Conservation (phyloP, 1,140 invertebrate species). For the Cotesia vestalis region DNA sequence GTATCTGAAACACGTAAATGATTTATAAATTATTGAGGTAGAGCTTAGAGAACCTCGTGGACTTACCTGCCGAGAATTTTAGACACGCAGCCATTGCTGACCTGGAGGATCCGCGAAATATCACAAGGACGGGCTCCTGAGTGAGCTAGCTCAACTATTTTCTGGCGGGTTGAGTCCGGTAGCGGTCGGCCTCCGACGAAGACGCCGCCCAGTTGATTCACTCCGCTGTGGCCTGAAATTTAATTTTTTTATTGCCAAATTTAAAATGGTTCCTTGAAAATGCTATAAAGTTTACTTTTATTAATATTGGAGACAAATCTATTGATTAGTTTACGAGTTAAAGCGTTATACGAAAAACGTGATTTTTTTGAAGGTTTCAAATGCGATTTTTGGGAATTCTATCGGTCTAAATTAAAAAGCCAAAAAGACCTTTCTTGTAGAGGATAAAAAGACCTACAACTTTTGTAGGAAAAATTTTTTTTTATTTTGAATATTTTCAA, state of each 20-base stretch:
- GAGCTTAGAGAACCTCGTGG: conserved; percentile 13
- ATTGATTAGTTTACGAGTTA: not conserved
- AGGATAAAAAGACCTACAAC: too few species aligned
- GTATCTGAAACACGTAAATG: conserved; percentile 76
- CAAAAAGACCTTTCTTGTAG: too few species aligned
- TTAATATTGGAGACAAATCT: too few species aligned
- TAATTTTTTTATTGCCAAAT: not conserved
- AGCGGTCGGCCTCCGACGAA: conserved; percentile 97
- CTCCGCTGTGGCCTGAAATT: conserved; percentile 87
- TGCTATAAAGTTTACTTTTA: too few species aligned
- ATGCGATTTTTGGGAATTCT: too few species aligned
- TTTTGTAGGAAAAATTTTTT: too few species aligned
- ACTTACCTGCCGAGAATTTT: conserved; percentile 86
- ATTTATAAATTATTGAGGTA: conserved; percentile 44
- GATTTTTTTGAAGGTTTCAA: too few species aligned
- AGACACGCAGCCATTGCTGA: conserved; percentile 90
- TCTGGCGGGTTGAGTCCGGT: conserved; percentile 93
- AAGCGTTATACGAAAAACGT: too few species aligned
- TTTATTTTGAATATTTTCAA: too few species aligned
- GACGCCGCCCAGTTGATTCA: conserved; percentile 97
- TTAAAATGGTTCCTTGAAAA: too few species aligned
- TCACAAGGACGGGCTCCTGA: conserved; percentile 93
- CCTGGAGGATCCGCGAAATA: conserved; percentile 91
- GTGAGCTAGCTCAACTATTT: conserved; percentile 94
- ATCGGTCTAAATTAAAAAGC: too few species aligned